A percentile compares a stretch with the other conserved stretches of the same genome.
These are phyloP conservation scores for Calycopis cecrops DNA, from an alignment of 1,140 invertebrate genomes.

Conservation along the genomic window DNA sequence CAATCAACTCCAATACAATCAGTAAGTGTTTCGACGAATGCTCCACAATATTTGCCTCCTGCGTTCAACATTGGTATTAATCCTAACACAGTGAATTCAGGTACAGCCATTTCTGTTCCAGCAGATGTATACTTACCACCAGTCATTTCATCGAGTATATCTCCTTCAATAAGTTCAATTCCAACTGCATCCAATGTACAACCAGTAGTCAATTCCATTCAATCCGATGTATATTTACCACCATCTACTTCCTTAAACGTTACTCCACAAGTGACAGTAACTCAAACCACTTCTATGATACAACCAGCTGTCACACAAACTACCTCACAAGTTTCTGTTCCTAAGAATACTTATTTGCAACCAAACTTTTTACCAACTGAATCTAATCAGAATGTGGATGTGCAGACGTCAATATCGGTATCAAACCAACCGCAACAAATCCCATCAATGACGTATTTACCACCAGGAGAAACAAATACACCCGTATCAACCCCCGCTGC, in stretches of 20 bases:
- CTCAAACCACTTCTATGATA: constrained; percentile 14
- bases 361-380: constrained; percentile 19
- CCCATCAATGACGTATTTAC: constrained; percentile 25
- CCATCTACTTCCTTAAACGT: constrained; percentile 2
- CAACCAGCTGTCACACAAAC: background rate
- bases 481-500: constrained; percentile 6
- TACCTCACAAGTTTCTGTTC: constrained; percentile 2
- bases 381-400: constrained; percentile 17
- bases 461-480: constrained; percentile 17
- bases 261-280: constrained; percentile 16
- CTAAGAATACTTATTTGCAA: constrained; percentile 26
- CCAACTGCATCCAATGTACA: constrained; percentile 5
- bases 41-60: constrained; percentile 47
- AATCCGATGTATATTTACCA: constrained; percentile 8
- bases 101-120: constrained; percentile 7
- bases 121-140: constrained; percentile 24
- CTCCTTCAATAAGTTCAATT: constrained; percentile 3
- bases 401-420: constrained; percentile 5
- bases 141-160: constrained; percentile 6
- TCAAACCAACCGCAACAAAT: constrained; percentile 5
- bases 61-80: constrained; percentile 17
- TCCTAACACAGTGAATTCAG: constrained; percentile 18
- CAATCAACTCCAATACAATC: constrained; percentile 5
- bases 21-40: constrained; percentile 37
- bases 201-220: background rate